These are phyloP conservation scores for Etheostoma spectabile DNA, from an alignment of 2,113 vertebrate species.

Conservation along the genomic window DNA sequence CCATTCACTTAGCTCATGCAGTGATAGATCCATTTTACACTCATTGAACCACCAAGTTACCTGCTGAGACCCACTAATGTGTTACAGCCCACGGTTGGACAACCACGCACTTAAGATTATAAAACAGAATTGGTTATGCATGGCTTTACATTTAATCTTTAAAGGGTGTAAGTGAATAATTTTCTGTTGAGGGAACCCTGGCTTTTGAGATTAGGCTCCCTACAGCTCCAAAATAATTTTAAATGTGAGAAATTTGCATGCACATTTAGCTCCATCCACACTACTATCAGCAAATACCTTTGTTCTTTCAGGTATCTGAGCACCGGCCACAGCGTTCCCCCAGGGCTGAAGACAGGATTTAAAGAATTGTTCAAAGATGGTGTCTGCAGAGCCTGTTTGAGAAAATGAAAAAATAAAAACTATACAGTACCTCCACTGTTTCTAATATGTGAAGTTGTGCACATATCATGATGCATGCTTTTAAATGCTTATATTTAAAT, in stretches of 20 bases:
- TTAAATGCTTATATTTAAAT: neutral
- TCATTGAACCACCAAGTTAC: constrained; percentile 23
- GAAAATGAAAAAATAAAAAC: neutral
- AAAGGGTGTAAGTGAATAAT: constrained; percentile 50
- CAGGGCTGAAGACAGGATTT: constrained; percentile 25
- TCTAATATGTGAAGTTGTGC: neutral
- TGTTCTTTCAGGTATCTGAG: constrained; percentile 44
- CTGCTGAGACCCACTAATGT: constrained; percentile 39
- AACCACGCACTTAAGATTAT: constrained; percentile 32
- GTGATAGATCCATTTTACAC: neutral
- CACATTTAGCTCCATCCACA: constrained; percentile 4
- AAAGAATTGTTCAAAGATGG: constrained; percentile 31
- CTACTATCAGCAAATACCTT: constrained; percentile 41
- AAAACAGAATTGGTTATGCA: constrained; percentile 41
- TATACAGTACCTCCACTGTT: neutral
- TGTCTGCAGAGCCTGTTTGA: constrained; percentile 15
- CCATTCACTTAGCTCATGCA: constrained; percentile 7
- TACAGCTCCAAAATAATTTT: constrained; percentile 36
- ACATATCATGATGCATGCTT: neutral
- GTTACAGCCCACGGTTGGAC: constrained; percentile 48
- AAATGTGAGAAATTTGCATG: constrained; percentile 37
- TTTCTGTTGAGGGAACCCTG: constrained; percentile 37
- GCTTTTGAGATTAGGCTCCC: constrained; percentile 47
- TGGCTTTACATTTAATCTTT: constrained; percentile 29
- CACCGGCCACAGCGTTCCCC: constrained; percentile 15